These are phyloP conservation scores for Tyria jacobaeae DNA, from an alignment of 2,888 invertebrate genomes.

Conservation along the genomic window DNA sequence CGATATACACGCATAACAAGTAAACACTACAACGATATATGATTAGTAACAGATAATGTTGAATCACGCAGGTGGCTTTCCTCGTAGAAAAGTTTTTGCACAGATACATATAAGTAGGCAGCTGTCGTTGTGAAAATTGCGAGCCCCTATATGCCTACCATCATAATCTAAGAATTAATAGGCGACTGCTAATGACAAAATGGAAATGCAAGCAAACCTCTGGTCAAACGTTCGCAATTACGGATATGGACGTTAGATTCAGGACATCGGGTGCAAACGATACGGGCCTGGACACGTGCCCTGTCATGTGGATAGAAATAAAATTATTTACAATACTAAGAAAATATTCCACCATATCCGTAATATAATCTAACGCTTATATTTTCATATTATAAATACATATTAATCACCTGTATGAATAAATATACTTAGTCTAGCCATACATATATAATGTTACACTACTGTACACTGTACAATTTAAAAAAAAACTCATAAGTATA, in stretches of 20 bases:
- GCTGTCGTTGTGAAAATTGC: slow-evolving; percentile 82
- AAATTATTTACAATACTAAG: slow-evolving; percentile 22
- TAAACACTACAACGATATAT: slow-evolving; percentile 24
- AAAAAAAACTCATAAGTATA: no score
- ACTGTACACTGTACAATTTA: no score
- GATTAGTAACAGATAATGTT: slow-evolving; percentile 49
- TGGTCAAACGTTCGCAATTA: slow-evolving; percentile 76
- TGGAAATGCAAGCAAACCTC: slow-evolving; percentile 75
- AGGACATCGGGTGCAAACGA: slow-evolving; percentile 60
- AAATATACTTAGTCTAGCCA: no score
- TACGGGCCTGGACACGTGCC: slow-evolving; percentile 79
- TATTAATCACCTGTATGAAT: slow-evolving; percentile 38
- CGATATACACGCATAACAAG: slow-evolving; percentile 27
- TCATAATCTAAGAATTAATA: slow-evolving; percentile 85
- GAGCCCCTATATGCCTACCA: slow-evolving; percentile 78
- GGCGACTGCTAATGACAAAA: slow-evolving; percentile 82
- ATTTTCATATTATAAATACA: slow-evolving; percentile 9
- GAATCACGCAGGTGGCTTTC: slow-evolving; percentile 79
- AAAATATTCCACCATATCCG: slow-evolving; percentile 14
- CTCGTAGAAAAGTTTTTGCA: slow-evolving; percentile 81
- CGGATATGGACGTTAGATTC: slow-evolving; percentile 70
- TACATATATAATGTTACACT: not conserved
- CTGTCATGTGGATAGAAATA: slow-evolving; percentile 31
- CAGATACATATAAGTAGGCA: slow-evolving; percentile 74
- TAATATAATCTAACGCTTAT: slow-evolving; percentile 12